phyloP scores from a whole-genome alignment of 1,140 invertebrate species.

The Bactericera cockerelli region DNA sequence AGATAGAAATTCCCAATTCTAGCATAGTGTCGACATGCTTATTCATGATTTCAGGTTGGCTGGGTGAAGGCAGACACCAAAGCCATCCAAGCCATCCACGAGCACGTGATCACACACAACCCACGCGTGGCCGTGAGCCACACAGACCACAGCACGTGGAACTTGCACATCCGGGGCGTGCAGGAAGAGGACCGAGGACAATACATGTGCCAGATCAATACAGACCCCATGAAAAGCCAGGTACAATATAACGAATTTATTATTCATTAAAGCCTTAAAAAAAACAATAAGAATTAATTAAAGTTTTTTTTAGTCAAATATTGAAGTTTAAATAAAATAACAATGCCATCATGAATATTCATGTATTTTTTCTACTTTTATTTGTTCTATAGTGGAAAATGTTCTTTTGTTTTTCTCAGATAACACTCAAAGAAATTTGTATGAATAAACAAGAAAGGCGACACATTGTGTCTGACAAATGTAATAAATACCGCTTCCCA shows the following conservation, averaged over 20 bases:
- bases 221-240: slow-evolving; percentile 86
- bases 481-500: too few species aligned
- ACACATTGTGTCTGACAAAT: too few species aligned
- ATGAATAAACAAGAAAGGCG: too few species aligned
- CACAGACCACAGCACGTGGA: slow-evolving; percentile 76
- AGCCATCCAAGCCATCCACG: slow-evolving; percentile 79
- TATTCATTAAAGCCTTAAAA: too few species aligned
- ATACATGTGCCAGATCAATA: slow-evolving; percentile 89
- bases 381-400: too few species aligned
- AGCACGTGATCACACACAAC: slow-evolving; percentile 83
- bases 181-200: slow-evolving; percentile 68
- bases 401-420: too few species aligned
- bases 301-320: not conserved
- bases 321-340: too few species aligned
- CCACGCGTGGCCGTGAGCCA: slow-evolving; percentile 66
- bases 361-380: too few species aligned
- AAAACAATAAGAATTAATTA: not conserved
- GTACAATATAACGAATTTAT: slow-evolving; percentile 30
- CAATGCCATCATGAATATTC: too few species aligned
- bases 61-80: slow-evolving; percentile 88
- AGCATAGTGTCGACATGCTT: too few species aligned
- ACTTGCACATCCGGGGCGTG: slow-evolving; percentile 63
- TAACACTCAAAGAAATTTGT: too few species aligned
- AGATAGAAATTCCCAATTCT: too few species aligned
- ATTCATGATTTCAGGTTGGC: slow-evolving; percentile 57